Evolutionary conservation across 1,140 invertebrate genomes (phyloP).

Genomic region (Aphis gossypii): DNA sequence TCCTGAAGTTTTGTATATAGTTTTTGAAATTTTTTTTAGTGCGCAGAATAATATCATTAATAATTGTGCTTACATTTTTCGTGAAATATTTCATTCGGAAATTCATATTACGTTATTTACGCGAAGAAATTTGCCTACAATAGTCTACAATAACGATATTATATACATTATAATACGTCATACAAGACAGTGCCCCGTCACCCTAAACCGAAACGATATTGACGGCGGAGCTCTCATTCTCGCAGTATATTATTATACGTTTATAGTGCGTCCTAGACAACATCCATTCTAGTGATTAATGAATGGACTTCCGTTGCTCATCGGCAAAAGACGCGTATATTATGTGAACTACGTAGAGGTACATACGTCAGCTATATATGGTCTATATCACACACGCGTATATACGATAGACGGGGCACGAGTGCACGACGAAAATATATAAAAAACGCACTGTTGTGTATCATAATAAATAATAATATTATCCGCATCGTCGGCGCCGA

Average conservation of each 20-base stretch:
- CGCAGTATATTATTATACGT: neutral
- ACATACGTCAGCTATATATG: neutral
- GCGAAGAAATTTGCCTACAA: neutral
- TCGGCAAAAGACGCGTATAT: neutral
- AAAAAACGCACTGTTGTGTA: neutral
- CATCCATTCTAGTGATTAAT: slow-evolving; percentile 18
- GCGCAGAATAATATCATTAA: too few relatives aligned
- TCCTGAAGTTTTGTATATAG: too few relatives aligned
- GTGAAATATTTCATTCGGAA: neutral
- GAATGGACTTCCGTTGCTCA: neutral
- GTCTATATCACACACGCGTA: too few relatives aligned
- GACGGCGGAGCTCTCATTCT: neutral
- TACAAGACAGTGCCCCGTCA: neutral
- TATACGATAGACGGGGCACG: neutral
- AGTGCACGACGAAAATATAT: neutral
- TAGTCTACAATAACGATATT: neutral
- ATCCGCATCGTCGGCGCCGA: neutral
- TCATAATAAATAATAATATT: neutral
- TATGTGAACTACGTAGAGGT: neutral
- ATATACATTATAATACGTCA: neutral
- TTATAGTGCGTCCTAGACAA: neutral
- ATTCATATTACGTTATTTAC: neutral
- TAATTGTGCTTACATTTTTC: neutral
- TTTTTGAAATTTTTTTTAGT: too few relatives aligned
- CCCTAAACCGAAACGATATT: neutral